Base-by-base conservation (phyloP, 1,140 invertebrate genomes). In the Drosophila elegans region DNA sequence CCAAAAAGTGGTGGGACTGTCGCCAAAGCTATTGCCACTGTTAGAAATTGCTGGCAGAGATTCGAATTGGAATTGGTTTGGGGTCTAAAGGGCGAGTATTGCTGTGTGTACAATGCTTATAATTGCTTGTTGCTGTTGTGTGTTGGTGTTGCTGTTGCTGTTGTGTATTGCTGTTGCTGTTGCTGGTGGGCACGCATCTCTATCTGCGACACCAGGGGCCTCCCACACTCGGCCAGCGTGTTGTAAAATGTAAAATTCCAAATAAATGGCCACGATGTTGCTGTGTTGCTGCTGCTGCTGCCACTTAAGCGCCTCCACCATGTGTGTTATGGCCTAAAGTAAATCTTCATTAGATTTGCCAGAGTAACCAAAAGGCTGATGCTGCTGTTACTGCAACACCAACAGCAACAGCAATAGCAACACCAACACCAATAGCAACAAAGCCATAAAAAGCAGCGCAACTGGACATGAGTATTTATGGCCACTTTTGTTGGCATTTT, bases 271-370 rank as follows among this genome's bases (percentile, higher is more conserved):
- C 77, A 84, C 55, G 79, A 73, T 71, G 51, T 45, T 71, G 66
- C 68, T 48, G 36, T 68, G 74, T 44, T 71, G 74, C 54, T 73
- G 67, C 79, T 21, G 74, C 48, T 71, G 74, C 54, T 73, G 67
- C 79, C 80, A 88, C 76, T 88, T 88, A 88, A 88, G 83, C 84
- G 84, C 64, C 73, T 66, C 72, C 61, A 63, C 45, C 61, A 62
- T 74, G 69, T 88, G 84, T 89, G 84, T 89, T 89, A 89, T 89
- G 80, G 84, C 85, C 84, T 89, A 91, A 91, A 91, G 88, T 91
- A 91, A 91, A 91, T 91, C 88, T 91, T 91, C 88, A 91, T 91
- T 91, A 91, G 88, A 85, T 85, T 88, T 85, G 82, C 82, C 66
- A 83, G 72, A 80, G 80, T 82, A 60, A 78, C 74, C 83, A 72